Evolutionary conservation across 2,888 invertebrate genomes (phyloP).

Genomic region (Lissonota sp.): DNA sequence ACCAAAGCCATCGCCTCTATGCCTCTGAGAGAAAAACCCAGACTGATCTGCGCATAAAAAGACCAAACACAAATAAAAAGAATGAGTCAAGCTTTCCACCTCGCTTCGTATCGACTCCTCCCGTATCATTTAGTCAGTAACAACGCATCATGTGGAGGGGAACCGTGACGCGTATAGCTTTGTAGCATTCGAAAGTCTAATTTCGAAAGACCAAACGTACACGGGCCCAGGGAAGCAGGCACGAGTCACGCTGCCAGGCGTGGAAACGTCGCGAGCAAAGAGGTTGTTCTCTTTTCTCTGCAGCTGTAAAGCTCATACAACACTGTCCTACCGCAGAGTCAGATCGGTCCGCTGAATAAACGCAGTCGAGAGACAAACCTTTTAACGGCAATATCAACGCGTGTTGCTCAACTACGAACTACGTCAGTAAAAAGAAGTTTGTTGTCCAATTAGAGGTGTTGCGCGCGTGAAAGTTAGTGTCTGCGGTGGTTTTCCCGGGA

Average conservation of each 20-base stretch:
- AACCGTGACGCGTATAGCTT: conserved; percentile 21
- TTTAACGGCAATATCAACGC: conserved; percentile 5
- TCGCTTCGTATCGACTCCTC: no score
- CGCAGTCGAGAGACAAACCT: background rate
- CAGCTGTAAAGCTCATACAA: conserved; percentile 18
- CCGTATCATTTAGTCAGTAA: no score
- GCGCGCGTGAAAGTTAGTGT: background rate
- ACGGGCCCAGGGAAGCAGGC: background rate
- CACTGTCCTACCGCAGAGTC: conserved; percentile 6
- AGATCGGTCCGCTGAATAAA: no score
- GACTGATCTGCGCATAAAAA: no score
- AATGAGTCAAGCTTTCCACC: no score
- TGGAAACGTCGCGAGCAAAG: conserved; percentile 10
- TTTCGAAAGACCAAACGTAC: conserved; percentile 44
- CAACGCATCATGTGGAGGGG: background rate
- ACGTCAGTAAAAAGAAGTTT: conserved; percentile 6
- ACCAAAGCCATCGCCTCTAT: no score
- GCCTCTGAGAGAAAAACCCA: background rate
- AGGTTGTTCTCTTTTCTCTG: conserved; percentile 47
- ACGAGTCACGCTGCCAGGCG: background rate
- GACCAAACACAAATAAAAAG: no score
- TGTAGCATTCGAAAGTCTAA: conserved; percentile 57
- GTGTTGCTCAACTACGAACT: no score
- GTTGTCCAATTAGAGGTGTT: background rate
- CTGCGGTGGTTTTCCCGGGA: background rate